Evolutionary conservation across 2,113 vertebrate genomes (phyloP).

Genomic region (Pogona vitticeps): DNA sequence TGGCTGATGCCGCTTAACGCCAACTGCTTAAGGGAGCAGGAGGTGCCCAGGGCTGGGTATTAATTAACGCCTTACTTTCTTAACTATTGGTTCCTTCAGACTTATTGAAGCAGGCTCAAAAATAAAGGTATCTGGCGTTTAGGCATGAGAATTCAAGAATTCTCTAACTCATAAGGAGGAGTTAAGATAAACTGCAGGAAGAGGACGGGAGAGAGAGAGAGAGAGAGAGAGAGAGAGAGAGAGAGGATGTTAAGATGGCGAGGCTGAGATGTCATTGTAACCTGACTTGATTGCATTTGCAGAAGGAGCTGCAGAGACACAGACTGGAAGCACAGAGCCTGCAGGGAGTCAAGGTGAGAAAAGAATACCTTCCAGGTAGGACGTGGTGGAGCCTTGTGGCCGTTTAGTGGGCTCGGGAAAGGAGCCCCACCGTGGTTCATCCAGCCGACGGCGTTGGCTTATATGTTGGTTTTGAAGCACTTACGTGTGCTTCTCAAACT

Average conservation of each 20-base stretch:
- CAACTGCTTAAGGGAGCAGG: background rate
- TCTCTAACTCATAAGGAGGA: constrained; percentile 1
- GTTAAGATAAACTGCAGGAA: background rate
- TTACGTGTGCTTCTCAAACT: background rate
- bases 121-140: background rate
- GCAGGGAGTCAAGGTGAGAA: constrained; percentile 91
- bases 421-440: background rate
- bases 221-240: background rate
- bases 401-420: too few relatives aligned
- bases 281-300: constrained; percentile 64
- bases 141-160: background rate
- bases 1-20: background rate
- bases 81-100: background rate
- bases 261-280: constrained; percentile 44
- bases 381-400: background rate
- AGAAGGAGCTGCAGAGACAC: constrained; percentile 92
- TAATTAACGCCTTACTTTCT: background rate
- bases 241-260: constrained; percentile 27
- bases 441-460: background rate
- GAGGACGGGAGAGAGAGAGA: background rate
- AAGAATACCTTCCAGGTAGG: background rate
- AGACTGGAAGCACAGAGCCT: constrained; percentile 93
- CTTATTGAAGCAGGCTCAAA: background rate
- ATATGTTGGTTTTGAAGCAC: background rate
- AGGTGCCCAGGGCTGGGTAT: background rate